Evolutionary conservation across 2,797 vertebrate species (phyloP).

Genomic region (Sylvia borin): DNA sequence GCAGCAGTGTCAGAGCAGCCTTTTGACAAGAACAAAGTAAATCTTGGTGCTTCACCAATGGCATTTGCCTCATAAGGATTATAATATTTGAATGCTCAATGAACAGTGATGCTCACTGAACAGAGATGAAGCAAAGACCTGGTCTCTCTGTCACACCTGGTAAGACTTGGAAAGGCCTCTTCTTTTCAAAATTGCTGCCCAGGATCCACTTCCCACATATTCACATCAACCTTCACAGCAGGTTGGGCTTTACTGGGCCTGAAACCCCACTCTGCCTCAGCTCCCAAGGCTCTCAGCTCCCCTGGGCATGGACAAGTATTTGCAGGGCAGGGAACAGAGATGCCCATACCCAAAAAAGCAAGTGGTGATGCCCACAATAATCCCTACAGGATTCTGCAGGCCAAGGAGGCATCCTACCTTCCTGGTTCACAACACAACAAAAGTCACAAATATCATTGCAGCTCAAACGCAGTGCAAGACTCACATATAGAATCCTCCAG

Average conservation of each 20-base stretch:
- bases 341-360: not conserved
- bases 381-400: not conserved
- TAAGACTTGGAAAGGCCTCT: not conserved
- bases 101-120: not conserved
- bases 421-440: not conserved
- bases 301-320: not conserved
- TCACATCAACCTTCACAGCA: not conserved
- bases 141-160: not conserved
- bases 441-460: not conserved
- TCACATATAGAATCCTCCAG: not conserved
- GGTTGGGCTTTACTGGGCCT: accelerated
- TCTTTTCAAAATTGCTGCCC: not conserved
- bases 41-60: not conserved
- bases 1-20: not conserved
- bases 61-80: not conserved
- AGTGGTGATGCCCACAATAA: not conserved
- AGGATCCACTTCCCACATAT: not conserved
- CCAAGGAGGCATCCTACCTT: not conserved
- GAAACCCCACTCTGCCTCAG: accelerated
- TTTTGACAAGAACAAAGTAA: not conserved
- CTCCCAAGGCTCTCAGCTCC: not conserved
- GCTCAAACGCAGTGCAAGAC: not conserved
- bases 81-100: not conserved
- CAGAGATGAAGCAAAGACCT: not conserved
- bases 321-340: not conserved